Evolutionary conservation across 2,113 vertebrate genomes (phyloP), one percentile per base, ranked within the genome.

Genomic region (Orthonyx spaldingii): DNA sequence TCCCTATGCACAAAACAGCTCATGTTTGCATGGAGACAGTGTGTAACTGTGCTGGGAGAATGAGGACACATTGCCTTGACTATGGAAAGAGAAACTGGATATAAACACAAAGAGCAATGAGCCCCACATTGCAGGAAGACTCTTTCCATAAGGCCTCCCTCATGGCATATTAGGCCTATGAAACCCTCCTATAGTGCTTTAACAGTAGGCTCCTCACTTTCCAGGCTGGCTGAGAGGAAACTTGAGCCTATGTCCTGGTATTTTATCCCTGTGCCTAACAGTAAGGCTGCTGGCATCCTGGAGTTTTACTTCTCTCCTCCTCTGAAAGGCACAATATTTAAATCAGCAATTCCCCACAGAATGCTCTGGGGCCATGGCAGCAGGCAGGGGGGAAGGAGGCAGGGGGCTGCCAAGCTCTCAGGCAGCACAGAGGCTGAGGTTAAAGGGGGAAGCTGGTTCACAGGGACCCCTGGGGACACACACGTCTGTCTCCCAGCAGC

Each of bases 401-500:
- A 56, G 41, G 52, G n/a, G 41, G 47, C 71, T 56, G 47, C 20
- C 2, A 20, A 72, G 63, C 59, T 93, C 94, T 97, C 89, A 96
- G 71, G 47, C 60, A 56, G 84, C 32, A 7, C 59, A 87, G 82
- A 76, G 18, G 13, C 52, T 42, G 83, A 93, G 68, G 33, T 91
- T 81, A 87, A 33, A 93, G 53, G 21, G 37, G 68, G 53, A 93
- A 50, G 77, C 60, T 93, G 63, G 81, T 95, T 98, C 95, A 93
- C 95, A 96, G 0, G 3, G 84, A 72, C 47, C 85, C 61, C 81
- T 39, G 30, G 87, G 79, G 79, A 70, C 28, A 85, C 46, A 53
- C 27, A 59, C 0, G 0, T 65, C 35, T 56, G 41, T 59, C 47
- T 84, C 72, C 49, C 66, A 85, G 84, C 30, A 57, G 72, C 69